These are phyloP conservation scores for Cheilosia variabilis DNA, from an alignment of 2,888 invertebrate species.

Conservation along the genomic window DNA sequence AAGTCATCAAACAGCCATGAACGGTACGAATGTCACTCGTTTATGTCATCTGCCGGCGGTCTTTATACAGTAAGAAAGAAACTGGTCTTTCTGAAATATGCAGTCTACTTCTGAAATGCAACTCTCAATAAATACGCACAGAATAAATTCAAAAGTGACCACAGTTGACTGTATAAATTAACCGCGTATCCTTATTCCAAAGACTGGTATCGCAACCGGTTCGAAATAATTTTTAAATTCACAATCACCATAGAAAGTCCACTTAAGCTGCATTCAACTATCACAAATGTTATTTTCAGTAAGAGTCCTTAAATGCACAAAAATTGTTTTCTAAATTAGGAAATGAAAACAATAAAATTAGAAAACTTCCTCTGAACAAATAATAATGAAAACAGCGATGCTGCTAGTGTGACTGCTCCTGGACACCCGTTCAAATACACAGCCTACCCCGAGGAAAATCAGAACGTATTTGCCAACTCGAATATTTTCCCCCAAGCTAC, in stretches of 20 bases:
- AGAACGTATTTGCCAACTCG: constrained; percentile 40
- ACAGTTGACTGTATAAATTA: too few species aligned
- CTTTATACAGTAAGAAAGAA: too few species aligned
- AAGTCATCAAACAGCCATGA: too few species aligned
- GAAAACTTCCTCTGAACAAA: constrained; percentile 7
- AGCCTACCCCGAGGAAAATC: constrained; percentile 41
- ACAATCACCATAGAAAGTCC: not conserved
- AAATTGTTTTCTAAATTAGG: not conserved
- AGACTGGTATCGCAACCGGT: too few species aligned
- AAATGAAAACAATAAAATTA: not conserved
- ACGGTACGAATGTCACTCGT: too few species aligned
- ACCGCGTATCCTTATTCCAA: too few species aligned
- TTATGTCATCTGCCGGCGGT: too few species aligned
- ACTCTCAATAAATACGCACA: too few species aligned
- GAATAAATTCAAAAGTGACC: too few species aligned
- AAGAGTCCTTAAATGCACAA: not conserved
- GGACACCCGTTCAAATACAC: constrained; percentile 20
- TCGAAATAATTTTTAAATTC: not conserved
- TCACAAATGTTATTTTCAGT: not conserved
- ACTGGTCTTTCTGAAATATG: too few species aligned
- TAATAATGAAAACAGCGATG: not conserved
- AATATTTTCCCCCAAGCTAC: constrained; percentile 21
- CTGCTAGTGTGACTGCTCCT: not conserved
- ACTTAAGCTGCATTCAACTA: not conserved
- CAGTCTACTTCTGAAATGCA: too few species aligned